Evolutionary conservation across 2,888 invertebrate genomes (phyloP), one percentile per base, ranked within the genome.

Genomic region (Drosophila algonquin): DNA sequence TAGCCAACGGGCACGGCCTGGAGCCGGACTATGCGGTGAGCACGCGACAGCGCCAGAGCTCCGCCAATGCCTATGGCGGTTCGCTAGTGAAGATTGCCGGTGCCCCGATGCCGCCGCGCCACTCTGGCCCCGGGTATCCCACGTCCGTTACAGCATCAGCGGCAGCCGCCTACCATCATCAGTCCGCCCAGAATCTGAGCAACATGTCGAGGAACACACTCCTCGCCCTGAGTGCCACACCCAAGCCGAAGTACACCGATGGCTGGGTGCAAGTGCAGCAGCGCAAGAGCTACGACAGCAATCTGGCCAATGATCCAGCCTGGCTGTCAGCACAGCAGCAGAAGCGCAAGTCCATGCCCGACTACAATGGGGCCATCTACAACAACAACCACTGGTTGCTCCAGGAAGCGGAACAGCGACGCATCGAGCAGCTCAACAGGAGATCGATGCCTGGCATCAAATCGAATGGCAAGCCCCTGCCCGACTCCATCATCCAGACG

Each of bases 351-450:
- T 92, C 93, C 5, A 93, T 94, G 85, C 94, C 94, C 1, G 92
- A 93, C 59, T 86, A 77, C 63, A 79, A 76, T 63, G 95, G 94
- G 81, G 95, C 95, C 5, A 68, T 81, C n/a, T 89, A 82, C 32
- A 83, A 76, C 52, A 82, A 74, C 63, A 96, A 97, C 82, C 98
- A 98, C 90, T 98, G 98, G 98, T 93, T 98, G n/a, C 95, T 97
- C 90, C 93, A 98, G 95, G 98, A 98, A 91, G 98, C 98, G 0
- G 98, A 98, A 91, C 95, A 97, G 84, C 94, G 98, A 30, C 93
- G 98, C 71, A 94, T 97, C 79, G 80, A 75, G 52, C 76, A 83
- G 47, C 55, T 82, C 18, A 90, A 79, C 45, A 63, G 80, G 8
- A 75, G 77, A 3, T 77, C 85, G 7, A 75, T 82, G 75, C 82